Percentiles rank a stretch among this genome's conserved stretches.
phyloP scores from a whole-genome alignment of 2,888 invertebrate species.

The Oeneis ivallda region DNA sequence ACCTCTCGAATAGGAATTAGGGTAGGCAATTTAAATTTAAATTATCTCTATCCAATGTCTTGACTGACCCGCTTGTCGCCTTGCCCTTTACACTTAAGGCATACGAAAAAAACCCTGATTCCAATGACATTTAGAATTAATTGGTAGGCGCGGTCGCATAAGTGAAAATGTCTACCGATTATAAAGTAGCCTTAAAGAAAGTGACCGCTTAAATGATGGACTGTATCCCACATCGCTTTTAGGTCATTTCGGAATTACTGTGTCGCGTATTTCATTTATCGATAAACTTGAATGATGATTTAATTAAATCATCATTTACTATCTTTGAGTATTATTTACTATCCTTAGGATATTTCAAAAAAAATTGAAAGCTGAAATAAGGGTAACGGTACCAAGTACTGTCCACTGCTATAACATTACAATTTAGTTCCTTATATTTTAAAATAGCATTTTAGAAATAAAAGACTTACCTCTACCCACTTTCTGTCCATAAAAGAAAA shows the following conservation, averaged over 20 bases:
- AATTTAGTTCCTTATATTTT: too few relatives aligned
- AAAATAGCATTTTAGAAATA: too few relatives aligned
- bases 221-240: constrained; percentile 38
- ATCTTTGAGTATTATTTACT: background rate
- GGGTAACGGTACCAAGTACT: background rate
- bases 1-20: too few relatives aligned
- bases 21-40: background rate
- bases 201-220: constrained; percentile 48
- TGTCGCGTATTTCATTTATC: constrained; percentile 13
- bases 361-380: background rate
- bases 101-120: constrained; percentile 51
- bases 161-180: constrained; percentile 62
- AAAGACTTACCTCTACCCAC: too few relatives aligned
- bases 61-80: constrained; percentile 29
- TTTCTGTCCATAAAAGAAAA: too few relatives aligned
- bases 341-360: background rate
- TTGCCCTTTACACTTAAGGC: constrained; percentile 42
- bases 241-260: constrained; percentile 29
- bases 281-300: constrained; percentile 1
- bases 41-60: background rate
- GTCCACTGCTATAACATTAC: background rate
- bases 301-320: background rate
- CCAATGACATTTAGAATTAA: constrained; percentile 76
- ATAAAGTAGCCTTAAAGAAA: constrained; percentile 57
- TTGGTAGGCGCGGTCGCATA: constrained; percentile 61